These are phyloP conservation scores for Bucco capensis DNA, from an alignment of 2,113 vertebrate genomes.

Conservation along the genomic window DNA sequence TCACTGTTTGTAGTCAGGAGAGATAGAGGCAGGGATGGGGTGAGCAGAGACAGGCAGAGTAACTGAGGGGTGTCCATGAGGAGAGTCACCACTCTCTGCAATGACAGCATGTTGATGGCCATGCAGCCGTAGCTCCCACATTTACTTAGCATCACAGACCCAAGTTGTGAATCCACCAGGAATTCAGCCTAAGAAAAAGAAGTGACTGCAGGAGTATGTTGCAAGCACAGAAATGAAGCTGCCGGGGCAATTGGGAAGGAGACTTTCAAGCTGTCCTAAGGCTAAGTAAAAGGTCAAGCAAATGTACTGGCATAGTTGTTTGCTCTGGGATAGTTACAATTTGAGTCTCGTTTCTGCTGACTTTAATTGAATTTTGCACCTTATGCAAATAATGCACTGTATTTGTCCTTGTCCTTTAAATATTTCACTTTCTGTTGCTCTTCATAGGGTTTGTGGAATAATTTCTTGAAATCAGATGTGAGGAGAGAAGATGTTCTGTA, in stretches of 20 bases:
- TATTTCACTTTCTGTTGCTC: background rate
- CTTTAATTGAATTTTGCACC: background rate
- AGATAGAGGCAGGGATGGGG: background rate
- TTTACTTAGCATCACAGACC: background rate
- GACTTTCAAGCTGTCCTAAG: background rate
- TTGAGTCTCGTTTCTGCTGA: background rate
- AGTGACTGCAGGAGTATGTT: rapidly evolving
- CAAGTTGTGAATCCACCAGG: background rate
- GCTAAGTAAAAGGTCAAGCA: background rate
- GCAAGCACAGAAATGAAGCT: background rate
- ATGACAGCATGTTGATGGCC: background rate
- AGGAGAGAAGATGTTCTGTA: background rate
- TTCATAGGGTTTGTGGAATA: background rate
- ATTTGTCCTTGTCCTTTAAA: constrained; percentile 4
- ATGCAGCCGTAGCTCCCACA: background rate
- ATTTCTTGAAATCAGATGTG: background rate
- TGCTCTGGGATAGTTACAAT: background rate
- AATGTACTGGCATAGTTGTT: background rate
- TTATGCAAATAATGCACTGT: background rate
- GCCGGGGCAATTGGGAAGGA: background rate
- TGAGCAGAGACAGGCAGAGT: background rate
- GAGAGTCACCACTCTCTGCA: background rate
- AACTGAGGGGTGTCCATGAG: background rate
- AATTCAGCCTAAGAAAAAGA: background rate
- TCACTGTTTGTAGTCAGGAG: background rate